phyloP scores from a whole-genome alignment of 2,888 invertebrate genomes.

The Pseudolycoriella hygida region DNA sequence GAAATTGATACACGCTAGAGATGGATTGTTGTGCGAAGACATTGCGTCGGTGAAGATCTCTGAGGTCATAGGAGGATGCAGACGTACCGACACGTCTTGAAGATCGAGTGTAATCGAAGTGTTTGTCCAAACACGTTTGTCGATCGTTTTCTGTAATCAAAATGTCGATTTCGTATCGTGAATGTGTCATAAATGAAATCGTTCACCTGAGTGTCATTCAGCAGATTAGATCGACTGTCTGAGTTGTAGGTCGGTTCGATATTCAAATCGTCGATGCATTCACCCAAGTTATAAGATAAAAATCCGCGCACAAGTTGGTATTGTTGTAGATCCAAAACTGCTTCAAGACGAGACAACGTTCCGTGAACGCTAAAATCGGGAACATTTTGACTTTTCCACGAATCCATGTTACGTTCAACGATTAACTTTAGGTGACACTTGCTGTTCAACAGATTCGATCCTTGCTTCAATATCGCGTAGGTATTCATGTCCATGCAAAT shows the following conservation, averaged over 20 bases:
- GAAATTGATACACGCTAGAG: conserved; percentile 78
- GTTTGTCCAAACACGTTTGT: conserved; percentile 48
- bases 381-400: conserved; percentile 34
- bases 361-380: conserved; percentile 77
- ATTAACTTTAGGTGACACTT: conserved; percentile 64
- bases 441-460: conserved; percentile 58
- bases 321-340: conserved; percentile 63
- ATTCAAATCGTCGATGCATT: conserved; percentile 51
- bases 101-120: conserved; percentile 69
- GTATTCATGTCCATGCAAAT: conserved; percentile 21
- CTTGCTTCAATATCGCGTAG: conserved; percentile 24
- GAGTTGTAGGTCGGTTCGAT: not conserved
- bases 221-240: conserved; percentile 6
- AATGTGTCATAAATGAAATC: conserved; percentile 1
- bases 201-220: not conserved
- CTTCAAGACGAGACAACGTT: conserved; percentile 67
- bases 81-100: conserved; percentile 65
- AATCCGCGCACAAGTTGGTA: conserved; percentile 78
- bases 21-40: conserved; percentile 13
- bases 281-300: conserved; percentile 77
- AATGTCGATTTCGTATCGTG: conserved; percentile 6
- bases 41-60: not conserved
- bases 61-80: conserved; percentile 26
- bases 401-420: conserved; percentile 66
- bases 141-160: conserved; percentile 12